Evolutionary conservation across 2,113 vertebrate genomes (phyloP), one percentile per base, ranked within the genome.

Genomic region (Ochotona curzoniae): DNA sequence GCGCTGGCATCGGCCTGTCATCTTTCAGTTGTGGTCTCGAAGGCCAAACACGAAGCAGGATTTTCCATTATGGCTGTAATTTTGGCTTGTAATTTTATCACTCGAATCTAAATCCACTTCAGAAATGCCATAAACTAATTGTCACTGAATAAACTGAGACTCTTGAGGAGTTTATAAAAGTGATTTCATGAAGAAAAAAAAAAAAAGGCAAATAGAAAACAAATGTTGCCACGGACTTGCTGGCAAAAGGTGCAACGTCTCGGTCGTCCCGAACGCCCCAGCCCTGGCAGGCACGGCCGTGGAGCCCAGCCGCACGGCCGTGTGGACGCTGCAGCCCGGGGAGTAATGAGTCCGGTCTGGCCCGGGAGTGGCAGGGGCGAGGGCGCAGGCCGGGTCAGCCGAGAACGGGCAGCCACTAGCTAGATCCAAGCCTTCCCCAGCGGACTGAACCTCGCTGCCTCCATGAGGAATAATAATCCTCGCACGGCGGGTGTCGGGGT

Each of bases 61-160:
- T 98, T 98, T 98, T 98, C 98, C 98, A 97, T 97, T 96, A 97
- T 98, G 98, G 97, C 96, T 97, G 97, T 96, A 98, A 98, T 98
- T 98, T 97, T 95, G 97, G 97, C 97, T 97, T 98, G 98, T 97
- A 98, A 98, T 98, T 98, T 98, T 98, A 98, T 98, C 98, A 97
- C 97, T 97, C 95, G 71, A 97, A 98, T 98, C 97, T 98, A 98
- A 98, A 98, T 98, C 98, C 98, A 98, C 97, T 98, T 98, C 97
- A 98, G 97, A 97, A 98, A 98, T 97, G 96, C 96, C 98, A 97
- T 98, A 98, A 98, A 98, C 97, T 98, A 98, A 98, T 98, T 98
- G 98, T 98, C 98, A 97, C 97, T 96, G 96, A 97, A 95, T 96
- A 98, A 98, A 97, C 97, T 98, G 94, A 96, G 97, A 95, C 96